Evolutionary conservation across 2,797 vertebrate genomes (phyloP).

Genomic region (Leptoclinus maculatus): DNA sequence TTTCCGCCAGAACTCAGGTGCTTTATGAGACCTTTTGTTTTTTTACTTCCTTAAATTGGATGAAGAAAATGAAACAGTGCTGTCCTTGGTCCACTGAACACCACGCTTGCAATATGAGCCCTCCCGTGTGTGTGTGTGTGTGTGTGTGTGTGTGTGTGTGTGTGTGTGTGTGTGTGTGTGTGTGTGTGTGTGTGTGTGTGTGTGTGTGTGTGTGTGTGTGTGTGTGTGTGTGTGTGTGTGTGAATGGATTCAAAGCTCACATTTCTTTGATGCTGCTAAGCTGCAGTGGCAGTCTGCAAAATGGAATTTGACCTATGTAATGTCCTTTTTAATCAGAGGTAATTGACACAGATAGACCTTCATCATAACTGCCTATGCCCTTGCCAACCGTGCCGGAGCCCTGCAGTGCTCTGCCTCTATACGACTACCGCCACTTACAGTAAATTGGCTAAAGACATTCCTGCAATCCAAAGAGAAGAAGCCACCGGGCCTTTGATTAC

Average conservation of each 20-base stretch:
- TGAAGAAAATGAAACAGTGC: neutral
- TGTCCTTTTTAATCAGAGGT: slow-evolving; percentile 71
- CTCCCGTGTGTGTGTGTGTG: neutral
- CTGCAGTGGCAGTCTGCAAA: slow-evolving; percentile 48
- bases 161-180: neutral
- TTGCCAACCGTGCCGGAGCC: slow-evolving; percentile 42
- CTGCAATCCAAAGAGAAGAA: slow-evolving; percentile 1
- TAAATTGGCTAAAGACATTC: slow-evolving; percentile 18
- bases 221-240: slow-evolving; percentile 1
- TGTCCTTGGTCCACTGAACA: slow-evolving; percentile 18
- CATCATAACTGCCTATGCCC: slow-evolving; percentile 49
- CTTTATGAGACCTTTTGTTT: slow-evolving; percentile 17
- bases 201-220: neutral
- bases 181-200: neutral
- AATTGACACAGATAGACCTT: slow-evolving; percentile 71
- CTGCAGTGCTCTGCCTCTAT: slow-evolving; percentile 24
- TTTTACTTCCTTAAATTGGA: slow-evolving; percentile 2
- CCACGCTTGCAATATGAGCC: neutral
- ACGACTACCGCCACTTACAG: neutral
- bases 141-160: neutral
- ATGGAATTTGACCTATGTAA: slow-evolving; percentile 63
- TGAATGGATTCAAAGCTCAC: slow-evolving; percentile 42
- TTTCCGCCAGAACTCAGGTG: neutral
- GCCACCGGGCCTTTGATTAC: neutral
- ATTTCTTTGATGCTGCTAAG: slow-evolving; percentile 51